These are phyloP conservation scores for Hedychridium roseum DNA, from an alignment of 2,888 invertebrate genomes.

Conservation along the genomic window DNA sequence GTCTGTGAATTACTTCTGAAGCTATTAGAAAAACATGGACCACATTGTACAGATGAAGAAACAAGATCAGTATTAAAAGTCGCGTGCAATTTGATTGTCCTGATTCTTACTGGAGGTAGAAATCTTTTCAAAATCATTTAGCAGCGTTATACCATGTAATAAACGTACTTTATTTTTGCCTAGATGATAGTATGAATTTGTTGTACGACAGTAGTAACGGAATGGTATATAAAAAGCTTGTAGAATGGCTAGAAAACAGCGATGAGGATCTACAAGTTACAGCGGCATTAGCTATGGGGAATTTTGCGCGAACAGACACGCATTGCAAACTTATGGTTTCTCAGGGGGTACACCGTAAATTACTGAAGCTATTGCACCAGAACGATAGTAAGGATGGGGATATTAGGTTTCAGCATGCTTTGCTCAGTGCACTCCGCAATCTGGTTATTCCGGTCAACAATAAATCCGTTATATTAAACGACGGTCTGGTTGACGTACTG, in stretches of 20 bases:
- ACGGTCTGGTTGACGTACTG: conserved; percentile 77
- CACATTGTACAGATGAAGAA: conserved; percentile 71
- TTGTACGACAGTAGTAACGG: conserved; percentile 82
- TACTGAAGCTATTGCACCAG: conserved; percentile 63
- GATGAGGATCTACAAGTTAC: conserved; percentile 82
- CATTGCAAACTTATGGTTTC: conserved; percentile 86
- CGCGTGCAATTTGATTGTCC: conserved; percentile 85
- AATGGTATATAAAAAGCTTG: conserved; percentile 74
- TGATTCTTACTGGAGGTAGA: conserved; percentile 85
- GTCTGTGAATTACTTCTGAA: conserved; percentile 79
- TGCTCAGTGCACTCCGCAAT: conserved; percentile 81
- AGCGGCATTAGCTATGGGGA: conserved; percentile 85
- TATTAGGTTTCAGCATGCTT: conserved; percentile 73
- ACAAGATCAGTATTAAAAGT: conserved; percentile 77
- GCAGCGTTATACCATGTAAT: no score
- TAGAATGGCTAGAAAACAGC: conserved; percentile 79
- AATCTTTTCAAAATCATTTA: no score
- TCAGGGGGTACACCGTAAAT: conserved; percentile 77
- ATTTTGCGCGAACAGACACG: conserved; percentile 87
- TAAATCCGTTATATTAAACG: conserved; percentile 76
- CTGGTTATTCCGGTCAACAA: conserved; percentile 78
- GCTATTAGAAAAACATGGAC: conserved; percentile 76
- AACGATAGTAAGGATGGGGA: conserved; percentile 41
- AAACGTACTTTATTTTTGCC: no score
- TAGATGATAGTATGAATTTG: conserved; percentile 87